Percentiles rank a stretch among this genome's conserved stretches.
phyloP scores from a whole-genome alignment of 2,113 vertebrate genomes.

The Cephalophus harveyi region DNA sequence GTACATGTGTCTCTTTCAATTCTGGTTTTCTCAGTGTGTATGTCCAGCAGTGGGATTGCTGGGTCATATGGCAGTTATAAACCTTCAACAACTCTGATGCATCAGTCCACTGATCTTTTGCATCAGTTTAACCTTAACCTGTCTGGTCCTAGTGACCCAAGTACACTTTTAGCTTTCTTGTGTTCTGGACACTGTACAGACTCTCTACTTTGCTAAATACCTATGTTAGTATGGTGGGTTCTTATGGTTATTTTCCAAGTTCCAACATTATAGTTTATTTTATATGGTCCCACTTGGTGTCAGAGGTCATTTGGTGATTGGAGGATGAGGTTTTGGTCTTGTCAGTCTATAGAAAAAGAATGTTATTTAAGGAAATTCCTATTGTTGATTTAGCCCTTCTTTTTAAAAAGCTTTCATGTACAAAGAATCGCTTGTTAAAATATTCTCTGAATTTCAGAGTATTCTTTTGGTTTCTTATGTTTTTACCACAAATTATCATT shows the following conservation, averaged over 20 bases:
- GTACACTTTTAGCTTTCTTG: not conserved
- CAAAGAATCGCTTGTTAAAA: not conserved
- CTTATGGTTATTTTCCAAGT: not conserved
- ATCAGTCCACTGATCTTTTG: not conserved
- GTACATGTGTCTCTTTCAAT: no score
- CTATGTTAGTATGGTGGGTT: not conserved
- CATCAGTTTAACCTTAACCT: not conserved
- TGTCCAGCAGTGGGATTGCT: no score
- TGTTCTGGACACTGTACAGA: not conserved
- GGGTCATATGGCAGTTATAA: not conserved
- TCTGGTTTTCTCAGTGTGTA: no score
- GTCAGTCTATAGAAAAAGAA: not conserved
- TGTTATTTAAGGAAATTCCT: not conserved
- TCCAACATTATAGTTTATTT: not conserved
- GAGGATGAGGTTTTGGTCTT: not conserved
- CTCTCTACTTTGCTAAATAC: not conserved
- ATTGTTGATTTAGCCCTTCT: not conserved
- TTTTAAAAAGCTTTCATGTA: not conserved
- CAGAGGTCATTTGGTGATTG: not conserved
- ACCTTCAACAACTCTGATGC: not conserved
- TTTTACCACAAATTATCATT: not conserved
- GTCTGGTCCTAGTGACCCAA: not conserved
- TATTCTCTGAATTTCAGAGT: not conserved
- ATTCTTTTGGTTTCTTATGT: not conserved
- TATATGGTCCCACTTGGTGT: not conserved